Evolutionary conservation across 2,113 vertebrate species (phyloP).

Genomic region (Callorhinus ursinus): DNA sequence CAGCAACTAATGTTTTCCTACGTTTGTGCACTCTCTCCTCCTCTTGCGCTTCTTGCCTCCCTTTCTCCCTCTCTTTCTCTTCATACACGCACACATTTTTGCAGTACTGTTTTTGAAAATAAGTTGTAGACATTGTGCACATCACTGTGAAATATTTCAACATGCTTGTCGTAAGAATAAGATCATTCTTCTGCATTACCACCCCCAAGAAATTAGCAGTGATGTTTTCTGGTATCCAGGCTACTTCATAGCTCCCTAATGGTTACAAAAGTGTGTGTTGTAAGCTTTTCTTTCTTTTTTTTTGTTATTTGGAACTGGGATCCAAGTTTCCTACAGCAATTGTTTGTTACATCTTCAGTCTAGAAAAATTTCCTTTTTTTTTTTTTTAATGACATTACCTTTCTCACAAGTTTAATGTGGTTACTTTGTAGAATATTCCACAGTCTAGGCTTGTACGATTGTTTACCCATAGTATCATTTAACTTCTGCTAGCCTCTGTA

Average conservation of each 20-base stretch:
- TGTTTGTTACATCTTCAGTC: background rate
- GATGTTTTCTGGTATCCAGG: background rate
- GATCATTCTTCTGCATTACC: background rate
- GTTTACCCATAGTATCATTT: background rate
- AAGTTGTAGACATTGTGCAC: background rate
- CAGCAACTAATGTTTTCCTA: background rate
- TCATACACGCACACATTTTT: background rate
- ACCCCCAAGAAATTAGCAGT: background rate
- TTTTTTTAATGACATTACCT: background rate
- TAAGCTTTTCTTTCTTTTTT: background rate
- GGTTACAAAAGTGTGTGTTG: background rate
- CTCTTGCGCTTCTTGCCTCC: too few species aligned
- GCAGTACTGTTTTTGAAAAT: background rate
- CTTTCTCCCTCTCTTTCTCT: background rate
- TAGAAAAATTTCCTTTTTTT: background rate
- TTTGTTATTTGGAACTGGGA: background rate
- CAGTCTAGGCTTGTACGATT: background rate
- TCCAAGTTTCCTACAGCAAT: background rate
- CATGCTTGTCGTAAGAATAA: background rate
- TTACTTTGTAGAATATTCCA: background rate
- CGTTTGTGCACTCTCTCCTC: background rate
- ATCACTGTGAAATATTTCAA: background rate
- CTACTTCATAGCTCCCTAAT: background rate
- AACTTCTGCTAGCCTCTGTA: background rate
- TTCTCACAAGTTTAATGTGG: background rate